phyloP scores from a whole-genome alignment of 2,797 vertebrate genomes.

The Pangasius djambal region DNA sequence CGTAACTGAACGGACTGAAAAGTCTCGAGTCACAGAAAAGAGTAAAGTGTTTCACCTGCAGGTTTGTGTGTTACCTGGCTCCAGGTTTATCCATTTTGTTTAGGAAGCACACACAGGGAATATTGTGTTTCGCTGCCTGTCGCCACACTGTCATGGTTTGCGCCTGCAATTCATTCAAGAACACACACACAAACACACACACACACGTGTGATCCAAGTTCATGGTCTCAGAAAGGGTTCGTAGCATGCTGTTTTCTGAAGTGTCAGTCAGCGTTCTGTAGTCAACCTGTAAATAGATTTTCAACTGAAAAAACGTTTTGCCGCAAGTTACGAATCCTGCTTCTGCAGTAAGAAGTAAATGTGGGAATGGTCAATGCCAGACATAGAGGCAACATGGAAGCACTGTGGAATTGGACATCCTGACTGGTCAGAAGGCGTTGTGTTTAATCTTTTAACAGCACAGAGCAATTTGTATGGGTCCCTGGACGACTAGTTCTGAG shows the following conservation, averaged over 20 bases:
- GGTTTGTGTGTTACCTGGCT: constrained; percentile 79
- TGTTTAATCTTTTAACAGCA: not conserved
- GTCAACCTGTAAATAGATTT: not conserved
- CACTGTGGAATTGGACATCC: no score
- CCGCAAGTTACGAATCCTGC: not conserved
- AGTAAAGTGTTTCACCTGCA: no score
- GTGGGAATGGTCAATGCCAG: not conserved
- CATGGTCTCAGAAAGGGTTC: not conserved
- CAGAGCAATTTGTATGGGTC: not conserved
- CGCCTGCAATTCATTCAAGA: constrained; percentile 77
- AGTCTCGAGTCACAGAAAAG: not conserved
- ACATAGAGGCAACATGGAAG: no score
- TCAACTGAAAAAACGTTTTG: not conserved
- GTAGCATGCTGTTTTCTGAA: not conserved
- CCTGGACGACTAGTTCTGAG: no score
- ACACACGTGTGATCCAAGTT: not conserved
- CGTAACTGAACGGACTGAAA: not conserved
- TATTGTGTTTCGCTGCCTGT: constrained; percentile 89
- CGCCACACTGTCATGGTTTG: constrained; percentile 97
- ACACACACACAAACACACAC: not conserved
- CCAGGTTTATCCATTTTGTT: constrained; percentile 98
- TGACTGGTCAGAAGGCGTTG: no score
- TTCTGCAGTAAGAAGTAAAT: not conserved
- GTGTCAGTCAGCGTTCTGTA: not conserved
- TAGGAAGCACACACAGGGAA: constrained; percentile 93